Evolutionary conservation across 1,140 invertebrate genomes (phyloP).

Genomic region (Ericerus pela): DNA sequence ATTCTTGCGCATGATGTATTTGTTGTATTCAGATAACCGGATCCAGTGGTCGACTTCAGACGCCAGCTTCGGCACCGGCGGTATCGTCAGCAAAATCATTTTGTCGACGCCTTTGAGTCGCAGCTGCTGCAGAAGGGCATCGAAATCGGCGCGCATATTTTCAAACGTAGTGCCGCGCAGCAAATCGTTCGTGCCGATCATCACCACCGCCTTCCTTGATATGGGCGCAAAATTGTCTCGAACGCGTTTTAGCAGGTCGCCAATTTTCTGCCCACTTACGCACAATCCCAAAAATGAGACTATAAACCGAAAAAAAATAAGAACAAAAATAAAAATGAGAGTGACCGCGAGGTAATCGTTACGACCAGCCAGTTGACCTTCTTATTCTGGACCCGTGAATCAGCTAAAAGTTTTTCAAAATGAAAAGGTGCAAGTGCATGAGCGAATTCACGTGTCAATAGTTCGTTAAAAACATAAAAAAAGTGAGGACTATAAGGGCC

Average conservation of each 20-base stretch:
- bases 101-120: not conserved
- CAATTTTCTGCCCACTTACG: not conserved
- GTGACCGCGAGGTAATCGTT: too few species aligned
- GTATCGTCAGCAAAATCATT: not conserved
- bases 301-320: too few species aligned
- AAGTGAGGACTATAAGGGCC: too few species aligned
- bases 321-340: too few species aligned
- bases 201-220: not conserved
- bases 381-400: too few species aligned
- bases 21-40: not conserved
- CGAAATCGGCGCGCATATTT: too few species aligned
- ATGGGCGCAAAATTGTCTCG: not conserved
- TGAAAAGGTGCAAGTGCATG: too few species aligned
- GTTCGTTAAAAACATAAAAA: too few species aligned
- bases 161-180: not conserved
- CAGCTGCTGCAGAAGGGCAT: not conserved
- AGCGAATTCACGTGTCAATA: too few species aligned
- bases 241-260: not conserved
- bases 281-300: not conserved
- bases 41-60: not conserved
- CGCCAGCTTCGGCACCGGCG: not conserved
- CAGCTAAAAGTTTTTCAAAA: too few species aligned
- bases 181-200: slow-evolving; percentile 1
- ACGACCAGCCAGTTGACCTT: too few species aligned
- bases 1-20: not conserved